Base-by-base conservation (phyloP, 64 coral and sea anemone genomes). In the Platygyra sinensis region DNA sequence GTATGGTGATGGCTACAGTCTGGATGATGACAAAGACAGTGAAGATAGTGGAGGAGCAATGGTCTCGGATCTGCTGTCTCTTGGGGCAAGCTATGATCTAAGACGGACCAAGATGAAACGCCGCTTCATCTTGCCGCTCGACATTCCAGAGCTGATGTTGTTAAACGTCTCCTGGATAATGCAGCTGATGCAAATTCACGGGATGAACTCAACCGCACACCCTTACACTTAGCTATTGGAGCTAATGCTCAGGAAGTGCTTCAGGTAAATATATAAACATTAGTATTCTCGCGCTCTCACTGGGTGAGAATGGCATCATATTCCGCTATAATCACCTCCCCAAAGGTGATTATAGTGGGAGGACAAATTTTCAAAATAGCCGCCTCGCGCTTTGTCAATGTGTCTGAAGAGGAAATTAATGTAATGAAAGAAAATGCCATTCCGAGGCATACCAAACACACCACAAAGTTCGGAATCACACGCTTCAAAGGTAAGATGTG, bases 171-270 rank as follows among this genome's bases (percentile, higher is more conserved):
- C 29, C 72, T 99, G 67, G 93, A 99, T 72, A 89, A 94, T 15
- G 94, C 94, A 67, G 90, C 94, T 69, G 94, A 99, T 83, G 90
- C 91, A 18, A 96, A 96, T 57, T 82, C 97, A 46, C 75, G 75
- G 32, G 94, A 99, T 62, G 85, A 82, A 16, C 86, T 93, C 55
- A 94, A 94, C 29, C 86, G 97, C 27, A 99, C 97, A 6, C 94
- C 97, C 3, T 59, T 99, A 4, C 97, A 99, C 64, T 80, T 96
- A 63, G 91, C 97, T 27, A 94, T 99, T 8, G 94, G 87, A 22
- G 94, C 97, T 79, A 91, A 99, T 79, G 97, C 97, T 10, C 97
- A 91, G 74, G 97, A 91, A 16, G 97, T 99, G 13, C 96, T 99
- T 62, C 94, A 99, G 94, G 97, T 99, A 72, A 87, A 54, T 88